These are phyloP conservation scores for Taphrorychus bicolor DNA, from an alignment of 2,888 invertebrate genomes.

Conservation along the genomic window DNA sequence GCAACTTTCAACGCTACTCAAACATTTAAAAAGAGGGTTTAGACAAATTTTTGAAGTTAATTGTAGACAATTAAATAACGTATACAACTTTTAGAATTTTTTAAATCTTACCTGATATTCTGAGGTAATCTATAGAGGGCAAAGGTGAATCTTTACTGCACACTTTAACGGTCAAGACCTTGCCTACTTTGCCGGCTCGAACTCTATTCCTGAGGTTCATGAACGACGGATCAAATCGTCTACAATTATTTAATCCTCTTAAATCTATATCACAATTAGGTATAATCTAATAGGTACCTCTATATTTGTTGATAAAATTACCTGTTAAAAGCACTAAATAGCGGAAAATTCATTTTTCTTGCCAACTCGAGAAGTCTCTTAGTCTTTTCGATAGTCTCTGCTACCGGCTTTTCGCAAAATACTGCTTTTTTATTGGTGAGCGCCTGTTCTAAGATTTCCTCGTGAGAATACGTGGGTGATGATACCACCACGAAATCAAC, in stretches of 20 bases:
- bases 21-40: too few relatives aligned
- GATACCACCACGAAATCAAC: conserved; percentile 64
- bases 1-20: too few relatives aligned
- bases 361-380: conserved; percentile 66
- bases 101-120: conserved; percentile 63
- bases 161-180: not conserved
- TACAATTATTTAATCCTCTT: too few relatives aligned
- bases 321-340: not conserved
- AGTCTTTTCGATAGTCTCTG: conserved; percentile 62
- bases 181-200: not conserved
- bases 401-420: conserved; percentile 75
- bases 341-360: conserved; percentile 60
- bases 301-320: not conserved
- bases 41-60: too few relatives aligned
- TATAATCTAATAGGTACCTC: too few relatives aligned
- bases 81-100: too few relatives aligned
- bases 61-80: too few relatives aligned
- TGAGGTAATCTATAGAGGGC: conserved; percentile 68
- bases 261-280: not conserved
- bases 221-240: not conserved
- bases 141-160: conserved; percentile 70
- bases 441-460: conserved; percentile 63
- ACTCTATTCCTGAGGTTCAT: not conserved
- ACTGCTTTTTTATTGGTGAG: conserved; percentile 68
- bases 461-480: conserved; percentile 68